These are phyloP conservation scores for Brachionus rubens DNA, from an alignment of 1,140 invertebrate genomes.

Conservation along the genomic window DNA sequence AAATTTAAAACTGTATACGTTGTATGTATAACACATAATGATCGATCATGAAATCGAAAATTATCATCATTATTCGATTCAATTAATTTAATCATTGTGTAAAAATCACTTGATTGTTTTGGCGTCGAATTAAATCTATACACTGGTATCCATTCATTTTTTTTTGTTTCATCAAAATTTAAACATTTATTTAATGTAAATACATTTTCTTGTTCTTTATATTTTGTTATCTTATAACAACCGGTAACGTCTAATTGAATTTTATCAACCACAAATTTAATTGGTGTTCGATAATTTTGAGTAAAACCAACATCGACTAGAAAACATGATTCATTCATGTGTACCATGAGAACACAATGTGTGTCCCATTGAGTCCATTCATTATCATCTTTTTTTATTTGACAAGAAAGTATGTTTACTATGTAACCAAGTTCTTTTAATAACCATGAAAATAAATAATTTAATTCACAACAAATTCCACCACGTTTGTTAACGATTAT, in stretches of 20 bases:
- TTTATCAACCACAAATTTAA: constrained; percentile 15
- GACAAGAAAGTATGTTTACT: constrained; percentile 31
- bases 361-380: constrained; percentile 20
- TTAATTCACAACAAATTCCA: constrained; percentile 38
- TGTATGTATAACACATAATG: constrained; percentile 33
- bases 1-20: constrained; percentile 28
- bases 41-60: constrained; percentile 12
- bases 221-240: background rate
- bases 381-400: constrained; percentile 25
- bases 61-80: constrained; percentile 16
- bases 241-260: constrained; percentile 26
- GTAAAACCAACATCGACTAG: constrained; percentile 32
- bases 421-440: constrained; percentile 13
- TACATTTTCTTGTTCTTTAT: background rate
- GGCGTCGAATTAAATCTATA: constrained; percentile 14
- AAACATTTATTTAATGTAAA: constrained; percentile 9
- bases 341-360: constrained; percentile 23
- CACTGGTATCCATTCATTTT: constrained; percentile 20
- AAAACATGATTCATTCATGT: constrained; percentile 32
- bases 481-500: constrained; percentile 19
- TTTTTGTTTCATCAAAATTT: background rate
- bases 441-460: constrained; percentile 39
- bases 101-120: background rate
- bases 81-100: background rate
- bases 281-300: constrained; percentile 28